Percentiles rank a stretch among this genome's conserved stretches.
Conservation (phyloP, 2,888 invertebrate species). For the Drosophila putrida region DNA sequence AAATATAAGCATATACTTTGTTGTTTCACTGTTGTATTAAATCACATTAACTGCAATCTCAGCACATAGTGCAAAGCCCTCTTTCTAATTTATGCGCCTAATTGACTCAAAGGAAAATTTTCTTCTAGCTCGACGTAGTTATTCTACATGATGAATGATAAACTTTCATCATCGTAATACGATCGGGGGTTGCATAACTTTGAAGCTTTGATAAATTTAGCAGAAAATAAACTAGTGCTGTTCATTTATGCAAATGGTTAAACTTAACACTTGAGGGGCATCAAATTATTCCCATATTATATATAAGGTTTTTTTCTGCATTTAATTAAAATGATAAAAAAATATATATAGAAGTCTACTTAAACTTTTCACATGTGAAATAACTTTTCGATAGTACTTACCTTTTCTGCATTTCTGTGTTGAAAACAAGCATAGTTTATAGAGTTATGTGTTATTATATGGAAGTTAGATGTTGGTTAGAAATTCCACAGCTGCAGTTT, state of each 20-base stretch:
- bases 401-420: neutral
- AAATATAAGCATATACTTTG: constrained; percentile 19
- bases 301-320: neutral
- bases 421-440: neutral
- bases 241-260: constrained; percentile 13
- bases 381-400: constrained; percentile 4
- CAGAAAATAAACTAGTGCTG: constrained; percentile 15
- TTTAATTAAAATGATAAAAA: constrained; percentile 16
- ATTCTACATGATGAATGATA: neutral
- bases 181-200: constrained; percentile 9
- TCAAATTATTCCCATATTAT: neutral
- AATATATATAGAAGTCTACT: too few relatives aligned
- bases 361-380: neutral
- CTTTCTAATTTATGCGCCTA: constrained; percentile 63
- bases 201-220: constrained; percentile 11
- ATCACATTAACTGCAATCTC: constrained; percentile 33
- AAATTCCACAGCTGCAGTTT: too few relatives aligned
- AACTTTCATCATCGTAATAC: constrained; percentile 3
- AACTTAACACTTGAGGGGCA: constrained; percentile 1
- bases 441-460: neutral
- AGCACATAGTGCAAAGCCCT: neutral
- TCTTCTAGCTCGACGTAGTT: neutral
- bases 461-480: neutral
- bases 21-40: constrained; percentile 28
- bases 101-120: constrained; percentile 53